Percentiles rank a stretch among this genome's conserved stretches.
These are phyloP conservation scores for Odontophorus gujanensis DNA, from an alignment of 2,113 vertebrate genomes.

Conservation along the genomic window DNA sequence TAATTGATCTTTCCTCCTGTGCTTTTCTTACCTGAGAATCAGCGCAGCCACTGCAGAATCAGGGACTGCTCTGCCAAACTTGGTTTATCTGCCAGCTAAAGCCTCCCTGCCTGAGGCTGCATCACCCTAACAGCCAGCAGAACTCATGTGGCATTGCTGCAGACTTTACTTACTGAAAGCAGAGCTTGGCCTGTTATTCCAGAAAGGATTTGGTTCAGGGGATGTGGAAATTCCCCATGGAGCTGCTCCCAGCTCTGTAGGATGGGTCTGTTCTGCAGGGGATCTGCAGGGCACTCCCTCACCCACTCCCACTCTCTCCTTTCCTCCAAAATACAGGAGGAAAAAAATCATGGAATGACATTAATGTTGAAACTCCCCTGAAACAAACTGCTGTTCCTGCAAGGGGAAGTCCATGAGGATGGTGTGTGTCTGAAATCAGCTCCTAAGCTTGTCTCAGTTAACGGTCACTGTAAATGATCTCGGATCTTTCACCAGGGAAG, in stretches of 20 bases:
- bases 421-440: not conserved
- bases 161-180: fast-evolving
- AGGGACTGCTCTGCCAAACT: not conserved
- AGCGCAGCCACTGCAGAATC: not conserved
- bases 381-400: not conserved
- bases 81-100: not conserved
- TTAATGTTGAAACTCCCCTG: not conserved
- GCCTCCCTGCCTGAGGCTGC: not conserved
- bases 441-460: not conserved
- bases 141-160: not conserved
- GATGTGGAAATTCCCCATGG: not conserved
- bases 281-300: not conserved
- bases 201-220: not conserved
- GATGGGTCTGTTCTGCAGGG: not conserved
- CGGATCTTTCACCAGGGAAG: not conserved
- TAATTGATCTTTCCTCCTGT: not conserved
- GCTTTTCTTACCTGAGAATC: not conserved
- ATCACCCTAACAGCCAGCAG: not conserved
- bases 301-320: not conserved
- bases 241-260: not conserved
- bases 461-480: not conserved
- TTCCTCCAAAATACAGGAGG: not conserved
- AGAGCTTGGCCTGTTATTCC: not conserved
- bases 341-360: not conserved
- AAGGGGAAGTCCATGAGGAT: not conserved